These are phyloP conservation scores for Sarcophaga peregrina DNA, from an alignment of 1,140 invertebrate species.

Conservation along the genomic window DNA sequence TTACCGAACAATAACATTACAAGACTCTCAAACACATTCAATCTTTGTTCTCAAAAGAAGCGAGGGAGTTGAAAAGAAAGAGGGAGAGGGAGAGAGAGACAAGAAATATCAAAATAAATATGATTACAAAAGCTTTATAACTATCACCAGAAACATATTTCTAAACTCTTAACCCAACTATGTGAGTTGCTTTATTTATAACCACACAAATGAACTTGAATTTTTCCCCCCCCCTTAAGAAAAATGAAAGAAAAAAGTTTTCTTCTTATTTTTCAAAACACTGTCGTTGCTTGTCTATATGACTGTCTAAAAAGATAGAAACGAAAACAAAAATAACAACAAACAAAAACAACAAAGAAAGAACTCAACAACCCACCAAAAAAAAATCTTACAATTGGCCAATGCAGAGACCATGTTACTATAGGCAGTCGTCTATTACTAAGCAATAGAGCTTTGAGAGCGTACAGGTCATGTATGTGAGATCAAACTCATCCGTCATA, in stretches of 20 bases:
- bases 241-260: background rate
- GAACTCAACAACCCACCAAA: too few relatives aligned
- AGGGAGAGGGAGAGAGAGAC: too few relatives aligned
- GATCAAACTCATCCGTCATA: constrained; percentile 43
- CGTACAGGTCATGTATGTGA: constrained; percentile 34
- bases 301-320: constrained; percentile 3
- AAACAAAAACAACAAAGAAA: background rate
- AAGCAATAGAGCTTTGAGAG: background rate
- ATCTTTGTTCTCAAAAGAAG: background rate
- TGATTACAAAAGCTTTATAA: constrained; percentile 3
- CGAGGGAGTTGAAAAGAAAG: too few relatives aligned
- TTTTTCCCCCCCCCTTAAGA: background rate
- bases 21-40: background rate
- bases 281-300: constrained; percentile 24
- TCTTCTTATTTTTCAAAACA: background rate
- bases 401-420: background rate
- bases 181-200: background rate
- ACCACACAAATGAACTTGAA: background rate
- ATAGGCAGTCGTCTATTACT: background rate
- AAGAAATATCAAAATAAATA: background rate
- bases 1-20: background rate
- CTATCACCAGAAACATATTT: background rate
- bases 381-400: background rate
- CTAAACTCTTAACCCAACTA: too few relatives aligned
- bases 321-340: background rate